A percentile compares a stretch with the other conserved stretches of the same genome.
Conservation (phyloP, 2,888 invertebrate species). For the Schizotus pectinicornis region DNA sequence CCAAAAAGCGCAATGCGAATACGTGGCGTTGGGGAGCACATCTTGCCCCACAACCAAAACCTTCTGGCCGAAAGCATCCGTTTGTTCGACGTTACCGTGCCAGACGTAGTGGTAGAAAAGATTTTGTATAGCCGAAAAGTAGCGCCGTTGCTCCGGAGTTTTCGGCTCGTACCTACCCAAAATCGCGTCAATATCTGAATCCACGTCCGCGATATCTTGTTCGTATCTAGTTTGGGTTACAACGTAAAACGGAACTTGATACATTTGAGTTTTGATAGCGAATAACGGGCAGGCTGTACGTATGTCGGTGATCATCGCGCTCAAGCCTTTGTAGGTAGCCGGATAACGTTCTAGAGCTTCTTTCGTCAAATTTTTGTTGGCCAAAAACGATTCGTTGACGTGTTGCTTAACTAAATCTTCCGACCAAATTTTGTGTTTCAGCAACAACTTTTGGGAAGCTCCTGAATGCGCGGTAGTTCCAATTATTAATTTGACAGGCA, state of each 20-base stretch:
- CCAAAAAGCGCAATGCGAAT: slow-evolving; percentile 81
- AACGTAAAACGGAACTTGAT: slow-evolving; percentile 75
- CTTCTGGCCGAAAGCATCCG: slow-evolving; percentile 59
- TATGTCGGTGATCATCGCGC: slow-evolving; percentile 77
- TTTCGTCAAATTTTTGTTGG: slow-evolving; percentile 67
- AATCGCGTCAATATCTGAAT: slow-evolving; percentile 78
- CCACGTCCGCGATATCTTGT: slow-evolving; percentile 58
- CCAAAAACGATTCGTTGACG: slow-evolving; percentile 69
- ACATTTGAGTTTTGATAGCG: slow-evolving; percentile 68
- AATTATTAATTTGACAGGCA: slow-evolving; percentile 65
- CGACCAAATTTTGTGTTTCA: slow-evolving; percentile 71
- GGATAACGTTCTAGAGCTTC: slow-evolving; percentile 72
- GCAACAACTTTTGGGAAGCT: slow-evolving; percentile 66
- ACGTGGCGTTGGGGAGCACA: slow-evolving; percentile 66
- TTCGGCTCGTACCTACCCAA: slow-evolving; percentile 75
- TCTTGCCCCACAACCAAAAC: slow-evolving; percentile 77
- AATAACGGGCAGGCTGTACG: slow-evolving; percentile 81
- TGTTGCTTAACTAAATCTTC: slow-evolving; percentile 69
- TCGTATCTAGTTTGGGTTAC: slow-evolving; percentile 68
- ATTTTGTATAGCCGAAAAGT: slow-evolving; percentile 79
- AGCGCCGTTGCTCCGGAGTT: slow-evolving; percentile 75
- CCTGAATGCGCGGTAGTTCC: slow-evolving; percentile 79
- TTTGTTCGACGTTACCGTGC: slow-evolving; percentile 74
- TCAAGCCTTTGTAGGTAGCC: slow-evolving; percentile 69
- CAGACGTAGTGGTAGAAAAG: slow-evolving; percentile 83